Percentiles rank a stretch among this genome's conserved stretches.
Evolutionary conservation across 2,797 vertebrate genomes (phyloP).

Genomic region (Dendrocincla tyrannina): DNA sequence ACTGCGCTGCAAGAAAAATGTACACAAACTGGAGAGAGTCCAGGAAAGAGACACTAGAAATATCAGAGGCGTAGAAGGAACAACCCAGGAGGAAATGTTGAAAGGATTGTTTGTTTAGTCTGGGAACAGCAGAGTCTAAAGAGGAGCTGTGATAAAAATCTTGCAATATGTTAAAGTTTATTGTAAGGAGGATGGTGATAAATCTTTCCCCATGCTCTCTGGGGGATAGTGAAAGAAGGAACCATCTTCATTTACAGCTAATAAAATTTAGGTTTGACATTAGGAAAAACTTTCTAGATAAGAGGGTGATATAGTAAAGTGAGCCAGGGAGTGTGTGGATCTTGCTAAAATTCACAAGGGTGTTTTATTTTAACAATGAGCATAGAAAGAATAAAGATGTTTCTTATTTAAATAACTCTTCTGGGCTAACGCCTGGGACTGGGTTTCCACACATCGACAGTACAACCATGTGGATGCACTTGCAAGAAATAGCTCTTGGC

Average conservation of each 20-base stretch:
- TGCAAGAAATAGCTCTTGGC: background rate
- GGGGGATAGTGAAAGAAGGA: background rate
- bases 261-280: constrained; percentile 24
- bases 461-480: background rate
- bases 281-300: background rate
- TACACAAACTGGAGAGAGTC: constrained; percentile 42
- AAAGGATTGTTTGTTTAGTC: constrained; percentile 66
- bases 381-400: background rate
- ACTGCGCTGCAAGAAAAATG: constrained; percentile 49
- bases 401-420: background rate
- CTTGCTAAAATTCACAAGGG: background rate
- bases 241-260: background rate
- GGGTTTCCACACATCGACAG: background rate
- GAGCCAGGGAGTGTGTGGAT: background rate
- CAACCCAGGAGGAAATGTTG: constrained; percentile 48
- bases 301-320: background rate
- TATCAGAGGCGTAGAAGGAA: constrained; percentile 31
- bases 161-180: constrained; percentile 39
- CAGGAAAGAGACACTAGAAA: constrained; percentile 37
- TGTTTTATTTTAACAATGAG: background rate
- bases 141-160: constrained; percentile 47
- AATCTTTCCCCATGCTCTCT: background rate
- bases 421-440: background rate
- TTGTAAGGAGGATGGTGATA: constrained; percentile 26
- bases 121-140: constrained; percentile 37